Conservation (phyloP, 2,888 invertebrate genomes). For the Byasa hedistus region DNA sequence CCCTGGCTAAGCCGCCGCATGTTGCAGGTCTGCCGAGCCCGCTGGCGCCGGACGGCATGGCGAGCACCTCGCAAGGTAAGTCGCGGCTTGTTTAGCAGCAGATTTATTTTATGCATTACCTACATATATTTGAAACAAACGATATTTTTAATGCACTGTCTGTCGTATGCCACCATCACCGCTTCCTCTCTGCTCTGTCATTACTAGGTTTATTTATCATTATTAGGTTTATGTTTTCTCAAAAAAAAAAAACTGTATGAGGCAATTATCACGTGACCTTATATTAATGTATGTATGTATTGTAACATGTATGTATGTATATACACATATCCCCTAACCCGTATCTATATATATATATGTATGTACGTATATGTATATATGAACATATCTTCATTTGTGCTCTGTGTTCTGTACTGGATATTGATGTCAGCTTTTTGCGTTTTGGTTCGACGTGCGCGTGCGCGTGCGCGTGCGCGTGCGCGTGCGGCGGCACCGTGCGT, state of each 20-base stretch:
- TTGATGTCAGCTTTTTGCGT: conserved; percentile 78
- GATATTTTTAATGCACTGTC: conserved; percentile 81
- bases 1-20: conserved; percentile 29
- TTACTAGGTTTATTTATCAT: conserved; percentile 78
- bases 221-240: conserved; percentile 71
- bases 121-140: conserved; percentile 77
- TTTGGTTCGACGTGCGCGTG: conserved; percentile 78
- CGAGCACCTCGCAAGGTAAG: conserved; percentile 94
- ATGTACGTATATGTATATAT: too few species aligned
- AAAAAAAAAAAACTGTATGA: conserved; percentile 66
- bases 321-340: too few species aligned
- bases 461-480: too few species aligned
- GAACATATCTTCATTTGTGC: conserved; percentile 77
- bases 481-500: conserved; percentile 52
- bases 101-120: conserved; percentile 78
- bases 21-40: conserved; percentile 82
- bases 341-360: conserved; percentile 1
- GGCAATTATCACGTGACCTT: conserved; percentile 79
- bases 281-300: conserved; percentile 44
- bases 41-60: conserved; percentile 85
- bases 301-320: too few species aligned
- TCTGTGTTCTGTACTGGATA: conserved; percentile 76
- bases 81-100: conserved; percentile 75
- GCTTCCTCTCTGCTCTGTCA: conserved; percentile 82
- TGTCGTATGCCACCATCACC: conserved; percentile 81